Percentiles rank a stretch among this genome's conserved stretches.
Conservation (phyloP, 2,797 vertebrate genomes). For the Pteronotus mesoamericanus region DNA sequence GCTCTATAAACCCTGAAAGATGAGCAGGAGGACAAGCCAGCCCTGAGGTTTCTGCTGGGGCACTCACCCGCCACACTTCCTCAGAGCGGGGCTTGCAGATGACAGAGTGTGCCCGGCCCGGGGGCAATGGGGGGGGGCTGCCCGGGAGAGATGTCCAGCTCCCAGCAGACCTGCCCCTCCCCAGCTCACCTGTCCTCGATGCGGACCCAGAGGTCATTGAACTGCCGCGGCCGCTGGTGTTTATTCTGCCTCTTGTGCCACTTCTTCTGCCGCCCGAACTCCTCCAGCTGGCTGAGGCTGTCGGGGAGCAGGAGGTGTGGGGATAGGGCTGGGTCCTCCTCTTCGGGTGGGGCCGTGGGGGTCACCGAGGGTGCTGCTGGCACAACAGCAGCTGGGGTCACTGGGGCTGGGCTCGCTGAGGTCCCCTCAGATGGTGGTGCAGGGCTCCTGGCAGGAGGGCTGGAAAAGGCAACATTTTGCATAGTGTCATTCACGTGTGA, state of each 20-base stretch:
- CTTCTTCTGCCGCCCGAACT: slow-evolving; percentile 94
- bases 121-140: slow-evolving; percentile 64
- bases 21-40: neutral
- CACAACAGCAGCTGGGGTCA: slow-evolving; percentile 80
- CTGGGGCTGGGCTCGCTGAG: slow-evolving; percentile 78
- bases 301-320: slow-evolving; percentile 94
- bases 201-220: slow-evolving; percentile 98
- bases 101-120: slow-evolving; percentile 10
- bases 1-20: neutral
- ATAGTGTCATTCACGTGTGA: rapidly evolving
- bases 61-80: rapidly evolving
- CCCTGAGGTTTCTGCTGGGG: neutral
- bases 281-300: slow-evolving; percentile 97
- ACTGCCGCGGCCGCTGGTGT: slow-evolving; percentile 90
- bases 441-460: slow-evolving; percentile 69
- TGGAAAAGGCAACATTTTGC: slow-evolving; percentile 59
- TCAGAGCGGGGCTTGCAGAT: neutral
- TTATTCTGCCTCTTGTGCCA: slow-evolving; percentile 91
- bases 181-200: slow-evolving; percentile 92
- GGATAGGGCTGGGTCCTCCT: slow-evolving; percentile 82
- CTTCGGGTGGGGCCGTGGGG: slow-evolving; percentile 74
- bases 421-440: slow-evolving; percentile 64
- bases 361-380: slow-evolving; percentile 75
- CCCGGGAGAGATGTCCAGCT: neutral
- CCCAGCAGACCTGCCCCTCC: rapidly evolving